Conservation (phyloP, 2,113 vertebrate genomes). For the Mobula birostris region DNA sequence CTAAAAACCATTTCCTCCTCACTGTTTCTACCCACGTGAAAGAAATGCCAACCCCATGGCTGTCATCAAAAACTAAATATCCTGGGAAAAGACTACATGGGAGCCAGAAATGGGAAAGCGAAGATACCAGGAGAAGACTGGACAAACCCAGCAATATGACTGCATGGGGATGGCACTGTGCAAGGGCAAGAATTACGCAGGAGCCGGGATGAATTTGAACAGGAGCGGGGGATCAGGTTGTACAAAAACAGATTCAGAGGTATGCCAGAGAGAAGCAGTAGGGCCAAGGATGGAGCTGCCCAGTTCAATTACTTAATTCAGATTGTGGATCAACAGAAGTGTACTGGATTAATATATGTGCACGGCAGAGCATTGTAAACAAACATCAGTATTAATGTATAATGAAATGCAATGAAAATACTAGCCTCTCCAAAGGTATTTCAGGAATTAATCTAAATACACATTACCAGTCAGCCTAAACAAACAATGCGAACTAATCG, state of each 20-base stretch:
- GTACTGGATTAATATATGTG: neutral
- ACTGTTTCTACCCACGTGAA: neutral
- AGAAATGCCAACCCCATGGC: neutral
- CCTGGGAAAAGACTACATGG: neutral
- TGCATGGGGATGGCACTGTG: too few relatives aligned
- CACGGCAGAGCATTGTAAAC: neutral
- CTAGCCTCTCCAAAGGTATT: neutral
- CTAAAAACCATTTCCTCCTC: neutral
- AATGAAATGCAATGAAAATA: neutral
- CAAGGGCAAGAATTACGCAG: too few relatives aligned
- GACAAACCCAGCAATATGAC: too few relatives aligned
- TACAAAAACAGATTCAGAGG: too few relatives aligned
- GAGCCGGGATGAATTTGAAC: too few relatives aligned
- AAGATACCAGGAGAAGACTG: too few relatives aligned
- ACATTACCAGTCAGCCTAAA: neutral
- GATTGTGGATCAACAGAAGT: neutral
- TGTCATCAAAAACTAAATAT: neutral
- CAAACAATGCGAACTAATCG: neutral
- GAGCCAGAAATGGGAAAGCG: too few relatives aligned
- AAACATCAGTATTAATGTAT: neutral
- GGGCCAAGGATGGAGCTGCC: neutral
- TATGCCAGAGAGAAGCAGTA: too few relatives aligned
- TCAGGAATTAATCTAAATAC: neutral
- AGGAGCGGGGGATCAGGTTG: too few relatives aligned
- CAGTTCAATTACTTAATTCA: neutral